phyloP scores from a whole-genome alignment of 2,113 vertebrate species.

The Microtus montanus region DNA sequence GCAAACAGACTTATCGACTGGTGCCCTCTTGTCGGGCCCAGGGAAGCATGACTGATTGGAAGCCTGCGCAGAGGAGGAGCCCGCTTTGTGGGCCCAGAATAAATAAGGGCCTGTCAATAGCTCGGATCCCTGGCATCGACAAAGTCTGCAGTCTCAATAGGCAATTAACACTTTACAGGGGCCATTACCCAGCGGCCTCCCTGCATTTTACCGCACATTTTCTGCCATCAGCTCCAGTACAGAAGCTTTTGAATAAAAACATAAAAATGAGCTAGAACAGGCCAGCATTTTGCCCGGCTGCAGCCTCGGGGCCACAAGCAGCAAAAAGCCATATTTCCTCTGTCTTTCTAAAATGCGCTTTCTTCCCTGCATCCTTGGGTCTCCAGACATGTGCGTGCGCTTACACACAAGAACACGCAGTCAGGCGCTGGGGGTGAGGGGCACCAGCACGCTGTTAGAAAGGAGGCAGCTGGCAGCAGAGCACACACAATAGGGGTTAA shows the following conservation, averaged over 20 bases:
- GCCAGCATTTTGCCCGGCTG: constrained; percentile 77
- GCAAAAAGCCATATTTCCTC: constrained; percentile 70
- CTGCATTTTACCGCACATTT: constrained; percentile 86
- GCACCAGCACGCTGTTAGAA: neutral
- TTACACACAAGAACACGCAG: neutral
- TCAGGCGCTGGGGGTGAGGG: neutral
- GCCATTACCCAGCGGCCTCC: constrained; percentile 88
- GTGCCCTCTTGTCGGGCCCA: constrained; percentile 83
- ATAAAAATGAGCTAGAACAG: constrained; percentile 86
- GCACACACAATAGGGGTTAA: neutral
- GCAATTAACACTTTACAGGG: constrained; percentile 91
- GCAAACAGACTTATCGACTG: constrained; percentile 85
- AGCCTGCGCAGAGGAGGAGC: constrained; percentile 85
- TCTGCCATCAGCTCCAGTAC: constrained; percentile 85
- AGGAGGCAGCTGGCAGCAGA: neutral
- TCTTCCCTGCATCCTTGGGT: neutral
- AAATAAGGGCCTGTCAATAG: constrained; percentile 89
- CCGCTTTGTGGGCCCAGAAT: constrained; percentile 85
- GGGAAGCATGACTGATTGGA: constrained; percentile 90
- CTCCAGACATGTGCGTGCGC: neutral
- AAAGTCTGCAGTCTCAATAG: constrained; percentile 90
- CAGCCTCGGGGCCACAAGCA: constrained; percentile 66
- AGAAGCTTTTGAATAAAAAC: constrained; percentile 88
- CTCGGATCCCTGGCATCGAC: constrained; percentile 86
- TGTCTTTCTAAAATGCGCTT: constrained; percentile 64